Conservation (phyloP, 2,113 vertebrate genomes). For the Alouatta palliata region DNA sequence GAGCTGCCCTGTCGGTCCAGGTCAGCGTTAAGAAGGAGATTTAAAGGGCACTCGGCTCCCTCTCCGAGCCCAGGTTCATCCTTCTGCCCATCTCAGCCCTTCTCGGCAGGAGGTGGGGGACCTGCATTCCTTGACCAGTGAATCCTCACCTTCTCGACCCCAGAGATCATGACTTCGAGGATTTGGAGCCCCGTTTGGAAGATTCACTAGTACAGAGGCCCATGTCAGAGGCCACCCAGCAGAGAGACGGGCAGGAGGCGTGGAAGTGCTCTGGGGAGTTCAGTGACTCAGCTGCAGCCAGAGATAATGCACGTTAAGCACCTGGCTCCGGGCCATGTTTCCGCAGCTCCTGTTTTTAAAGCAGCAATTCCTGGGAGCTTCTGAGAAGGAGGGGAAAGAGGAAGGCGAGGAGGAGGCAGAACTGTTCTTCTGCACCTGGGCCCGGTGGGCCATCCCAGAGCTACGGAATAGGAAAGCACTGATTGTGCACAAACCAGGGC, state of each 20-base stretch:
- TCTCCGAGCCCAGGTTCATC: background rate
- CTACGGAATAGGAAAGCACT: background rate
- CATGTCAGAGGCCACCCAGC: background rate
- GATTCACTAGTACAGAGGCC: background rate
- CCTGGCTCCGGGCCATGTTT: constrained; percentile 48
- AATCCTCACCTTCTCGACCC: background rate
- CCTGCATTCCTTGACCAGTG: background rate
- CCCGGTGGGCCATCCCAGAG: background rate
- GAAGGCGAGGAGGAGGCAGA: background rate
- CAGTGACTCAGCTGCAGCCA: background rate
- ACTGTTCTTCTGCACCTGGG: background rate
- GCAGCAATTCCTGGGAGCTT: constrained; percentile 42
- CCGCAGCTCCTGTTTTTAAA: constrained; percentile 61
- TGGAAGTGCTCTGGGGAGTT: background rate
- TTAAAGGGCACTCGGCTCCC: background rate
- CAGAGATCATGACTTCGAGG: background rate
- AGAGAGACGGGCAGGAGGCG: background rate
- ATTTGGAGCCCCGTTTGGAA: background rate
- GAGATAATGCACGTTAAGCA: constrained; percentile 40
- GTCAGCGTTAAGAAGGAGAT: background rate
- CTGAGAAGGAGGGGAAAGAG: background rate
- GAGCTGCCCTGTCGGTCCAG: background rate
- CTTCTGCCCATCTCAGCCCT: background rate
- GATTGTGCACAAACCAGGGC: background rate
- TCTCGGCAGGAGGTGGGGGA: background rate